These are phyloP conservation scores for Hypotaenidia philippensis DNA, from an alignment of 2,797 vertebrate genomes.

Conservation along the genomic window DNA sequence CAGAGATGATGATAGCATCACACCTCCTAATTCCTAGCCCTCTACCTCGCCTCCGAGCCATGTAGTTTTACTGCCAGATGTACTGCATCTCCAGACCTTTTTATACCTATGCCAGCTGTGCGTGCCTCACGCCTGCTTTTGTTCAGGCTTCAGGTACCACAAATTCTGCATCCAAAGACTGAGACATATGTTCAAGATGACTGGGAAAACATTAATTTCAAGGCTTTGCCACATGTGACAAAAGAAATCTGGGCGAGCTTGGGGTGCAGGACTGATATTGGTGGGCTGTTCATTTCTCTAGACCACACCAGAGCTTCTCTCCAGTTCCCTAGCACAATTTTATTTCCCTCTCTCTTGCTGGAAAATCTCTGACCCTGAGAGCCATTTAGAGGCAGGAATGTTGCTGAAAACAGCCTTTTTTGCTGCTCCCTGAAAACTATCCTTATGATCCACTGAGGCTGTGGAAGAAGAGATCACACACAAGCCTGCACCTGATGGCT, in stretches of 20 bases:
- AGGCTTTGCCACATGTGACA: not conserved
- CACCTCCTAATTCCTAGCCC: not conserved
- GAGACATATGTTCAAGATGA: not conserved
- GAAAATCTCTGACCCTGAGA: not conserved
- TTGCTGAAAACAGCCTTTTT: not conserved
- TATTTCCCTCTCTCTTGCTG: not conserved
- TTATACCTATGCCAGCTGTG: not conserved
- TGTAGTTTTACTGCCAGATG: not conserved
- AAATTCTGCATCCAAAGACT: not conserved
- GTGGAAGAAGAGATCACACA: not conserved
- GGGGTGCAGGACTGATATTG: not conserved
- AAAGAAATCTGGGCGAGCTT: not conserved
- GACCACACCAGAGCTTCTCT: not conserved
- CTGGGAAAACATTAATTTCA: not conserved
- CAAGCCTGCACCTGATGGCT: not conserved
- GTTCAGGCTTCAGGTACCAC: not conserved
- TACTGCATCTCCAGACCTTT: not conserved
- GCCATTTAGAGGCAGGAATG: not conserved
- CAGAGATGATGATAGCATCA: not conserved
- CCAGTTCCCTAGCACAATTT: not conserved
- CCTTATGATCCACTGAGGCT: not conserved
- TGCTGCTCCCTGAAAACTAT: not conserved
- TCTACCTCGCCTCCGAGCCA: not conserved
- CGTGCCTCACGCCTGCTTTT: not conserved
- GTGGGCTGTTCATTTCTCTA: not conserved